A percentile compares a stretch with the other conserved stretches of the same genome.
Conservation (phyloP, 2,888 invertebrate genomes). For the Cephus nigrinus region DNA sequence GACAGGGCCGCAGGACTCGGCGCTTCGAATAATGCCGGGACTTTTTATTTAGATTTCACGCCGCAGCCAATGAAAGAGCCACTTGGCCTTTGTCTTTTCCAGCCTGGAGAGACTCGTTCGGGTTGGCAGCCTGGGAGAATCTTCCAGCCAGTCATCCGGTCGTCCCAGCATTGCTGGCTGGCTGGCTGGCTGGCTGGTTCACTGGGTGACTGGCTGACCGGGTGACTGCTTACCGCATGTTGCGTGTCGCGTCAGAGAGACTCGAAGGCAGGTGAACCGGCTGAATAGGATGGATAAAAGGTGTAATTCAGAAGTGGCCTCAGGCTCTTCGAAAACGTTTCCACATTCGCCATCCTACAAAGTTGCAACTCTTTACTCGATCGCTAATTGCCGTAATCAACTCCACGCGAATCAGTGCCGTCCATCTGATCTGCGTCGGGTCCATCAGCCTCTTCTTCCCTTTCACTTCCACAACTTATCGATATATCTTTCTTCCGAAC, state of each 20-base stretch:
- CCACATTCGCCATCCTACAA: constrained; percentile 34
- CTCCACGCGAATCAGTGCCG: constrained; percentile 34
- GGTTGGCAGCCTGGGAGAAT: not conserved
- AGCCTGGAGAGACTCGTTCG: not conserved
- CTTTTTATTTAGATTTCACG: constrained; percentile 52
- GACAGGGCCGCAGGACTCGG: constrained; percentile 25
- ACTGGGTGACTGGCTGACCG: not conserved
- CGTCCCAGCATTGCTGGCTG: not conserved
- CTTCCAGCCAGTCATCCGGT: not conserved
- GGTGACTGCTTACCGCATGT: not conserved
- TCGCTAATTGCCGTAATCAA: constrained; percentile 45
- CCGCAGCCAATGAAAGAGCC: constrained; percentile 57
- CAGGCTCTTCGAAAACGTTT: constrained; percentile 41
- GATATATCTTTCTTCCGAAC: not conserved
- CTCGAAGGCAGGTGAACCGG: not conserved
- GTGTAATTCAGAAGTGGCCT: constrained; percentile 23
- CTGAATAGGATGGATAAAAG: not conserved
- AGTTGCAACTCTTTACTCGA: constrained; percentile 14
- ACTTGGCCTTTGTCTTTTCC: constrained; percentile 53
- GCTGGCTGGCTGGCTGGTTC: too few relatives aligned
- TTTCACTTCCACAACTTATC: not conserved
- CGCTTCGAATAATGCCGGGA: constrained; percentile 49
- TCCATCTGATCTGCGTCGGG: not conserved
- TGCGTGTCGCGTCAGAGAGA: not conserved
- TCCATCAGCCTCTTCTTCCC: not conserved